phyloP scores from a whole-genome alignment of 2,888 invertebrate species.

The Clitarchus hookeri region DNA sequence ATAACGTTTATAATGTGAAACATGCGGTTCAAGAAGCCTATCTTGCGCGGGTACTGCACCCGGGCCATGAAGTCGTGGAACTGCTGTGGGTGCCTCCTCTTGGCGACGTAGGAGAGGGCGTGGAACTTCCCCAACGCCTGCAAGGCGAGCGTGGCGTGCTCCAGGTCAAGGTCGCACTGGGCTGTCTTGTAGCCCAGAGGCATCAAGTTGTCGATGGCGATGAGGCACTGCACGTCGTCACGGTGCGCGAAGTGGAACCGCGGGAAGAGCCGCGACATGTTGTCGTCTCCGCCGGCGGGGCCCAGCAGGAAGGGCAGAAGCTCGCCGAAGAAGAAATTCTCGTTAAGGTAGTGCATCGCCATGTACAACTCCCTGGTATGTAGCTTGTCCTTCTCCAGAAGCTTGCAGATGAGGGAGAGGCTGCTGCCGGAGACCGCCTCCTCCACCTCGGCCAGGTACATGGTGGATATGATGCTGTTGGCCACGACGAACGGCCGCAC shows the following conservation, averaged over 20 bases:
- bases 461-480: not conserved
- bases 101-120: constrained; percentile 3
- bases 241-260: not conserved
- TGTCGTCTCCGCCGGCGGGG: not conserved
- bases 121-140: not conserved
- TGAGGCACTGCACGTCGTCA: not conserved
- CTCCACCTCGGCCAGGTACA: not conserved
- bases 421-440: not conserved
- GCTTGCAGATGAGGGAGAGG: not conserved
- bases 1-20: not conserved
- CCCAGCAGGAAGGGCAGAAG: not conserved
- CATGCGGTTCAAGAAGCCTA: not conserved
- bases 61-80: not conserved
- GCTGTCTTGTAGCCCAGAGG: not conserved
- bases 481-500: not conserved
- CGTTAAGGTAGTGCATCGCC: not conserved
- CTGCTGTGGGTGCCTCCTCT: not conserved
- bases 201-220: not conserved
- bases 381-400: not conserved
- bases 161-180: not conserved
- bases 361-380: not conserved
- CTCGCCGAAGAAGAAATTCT: not conserved
- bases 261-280: not conserved
- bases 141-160: not conserved
- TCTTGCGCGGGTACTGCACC: not conserved